phyloP scores from a whole-genome alignment of 1,140 invertebrate genomes.

The Antheraea mylitta region DNA sequence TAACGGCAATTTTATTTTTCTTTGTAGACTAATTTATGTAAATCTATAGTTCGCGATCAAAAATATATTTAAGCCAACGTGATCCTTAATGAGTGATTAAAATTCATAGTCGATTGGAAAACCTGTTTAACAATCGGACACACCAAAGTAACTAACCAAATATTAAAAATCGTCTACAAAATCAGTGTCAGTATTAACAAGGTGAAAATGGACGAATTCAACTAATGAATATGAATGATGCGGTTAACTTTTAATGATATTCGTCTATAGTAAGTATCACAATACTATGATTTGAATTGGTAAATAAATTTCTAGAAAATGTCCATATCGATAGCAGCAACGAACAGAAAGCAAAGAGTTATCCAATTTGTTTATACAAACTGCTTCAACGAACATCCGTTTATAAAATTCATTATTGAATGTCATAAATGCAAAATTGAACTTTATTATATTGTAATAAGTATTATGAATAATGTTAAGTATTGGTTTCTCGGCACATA shows the following conservation, averaged over 20 bases:
- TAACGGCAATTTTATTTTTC: no score
- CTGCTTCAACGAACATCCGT: slow-evolving; percentile 29
- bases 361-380: slow-evolving; percentile 47
- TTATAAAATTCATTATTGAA: background rate
- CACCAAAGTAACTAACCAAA: background rate
- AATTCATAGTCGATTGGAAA: background rate
- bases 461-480: background rate
- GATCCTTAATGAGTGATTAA: no score
- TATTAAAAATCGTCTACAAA: background rate
- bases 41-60: no score
- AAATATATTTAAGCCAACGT: no score
- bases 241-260: background rate
- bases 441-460: background rate
- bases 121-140: background rate
- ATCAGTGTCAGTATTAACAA: background rate
- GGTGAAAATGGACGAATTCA: background rate
- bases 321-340: slow-evolving; percentile 13
- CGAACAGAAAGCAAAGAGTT: slow-evolving; percentile 34
- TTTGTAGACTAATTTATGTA: no score
- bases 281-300: background rate
- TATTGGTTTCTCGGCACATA: slow-evolving; percentile 2
- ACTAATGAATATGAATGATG: background rate
- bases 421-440: background rate
- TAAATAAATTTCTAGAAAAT: slow-evolving; percentile 9
- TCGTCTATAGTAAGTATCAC: background rate